Conservation (phyloP, 2,888 invertebrate species). For the Ellobium chinense region DNA sequence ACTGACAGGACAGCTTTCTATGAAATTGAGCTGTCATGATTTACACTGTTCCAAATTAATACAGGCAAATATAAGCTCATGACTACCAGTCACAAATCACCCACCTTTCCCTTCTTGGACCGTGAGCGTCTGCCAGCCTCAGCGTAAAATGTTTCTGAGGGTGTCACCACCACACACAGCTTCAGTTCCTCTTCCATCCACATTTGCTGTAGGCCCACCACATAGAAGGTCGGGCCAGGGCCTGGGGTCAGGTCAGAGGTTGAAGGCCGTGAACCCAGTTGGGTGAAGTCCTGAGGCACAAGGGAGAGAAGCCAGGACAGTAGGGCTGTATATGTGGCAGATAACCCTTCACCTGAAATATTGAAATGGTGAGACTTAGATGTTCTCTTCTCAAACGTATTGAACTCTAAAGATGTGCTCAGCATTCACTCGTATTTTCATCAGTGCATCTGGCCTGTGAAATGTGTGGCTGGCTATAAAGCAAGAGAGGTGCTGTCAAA, state of each 20-base stretch:
- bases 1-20: no score
- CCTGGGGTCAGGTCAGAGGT: neutral
- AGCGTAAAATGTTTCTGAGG: conserved; percentile 61
- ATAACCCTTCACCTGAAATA: conserved; percentile 24
- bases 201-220: conserved; percentile 74
- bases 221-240: conserved; percentile 64
- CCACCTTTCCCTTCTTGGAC: conserved; percentile 69
- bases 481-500: no score
- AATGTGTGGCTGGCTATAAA: no score
- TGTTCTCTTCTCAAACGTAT: no score
- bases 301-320: conserved; percentile 74
- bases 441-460: no score
- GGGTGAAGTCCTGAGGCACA: conserved; percentile 70
- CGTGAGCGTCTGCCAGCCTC: conserved; percentile 55
- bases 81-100: no score
- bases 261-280: conserved; percentile 43
- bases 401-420: no score
- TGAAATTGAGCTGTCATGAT: no score
- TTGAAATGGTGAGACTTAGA: no score
- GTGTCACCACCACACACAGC: conserved; percentile 69
- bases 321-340: conserved; percentile 63
- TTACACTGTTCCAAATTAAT: no score
- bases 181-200: conserved; percentile 68
- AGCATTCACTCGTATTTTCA: no score
- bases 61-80: no score